Evolutionary conservation across 2,113 vertebrate genomes (phyloP), one percentile per base, ranked within the genome.

Genomic region (Melanocharis versteri): DNA sequence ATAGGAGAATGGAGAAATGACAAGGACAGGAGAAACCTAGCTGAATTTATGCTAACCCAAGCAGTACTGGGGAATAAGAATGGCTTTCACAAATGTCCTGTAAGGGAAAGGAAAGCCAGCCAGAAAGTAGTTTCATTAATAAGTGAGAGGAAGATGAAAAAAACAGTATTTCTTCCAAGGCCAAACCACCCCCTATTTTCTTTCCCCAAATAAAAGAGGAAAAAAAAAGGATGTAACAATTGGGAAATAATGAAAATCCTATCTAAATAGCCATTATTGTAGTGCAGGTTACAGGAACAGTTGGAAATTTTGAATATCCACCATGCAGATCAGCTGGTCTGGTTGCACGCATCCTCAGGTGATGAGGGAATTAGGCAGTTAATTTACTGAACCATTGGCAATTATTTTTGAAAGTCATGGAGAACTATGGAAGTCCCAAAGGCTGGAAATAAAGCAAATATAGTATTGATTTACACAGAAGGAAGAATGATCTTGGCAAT

Each of bases 331-430:
- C 45, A 65, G 62, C 78, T 72, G 40, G 13, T 87, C 45, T 77
- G 33, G 66, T 62, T 95, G 42, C 62, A 50, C 42, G 91, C 66
- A 88, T 85, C 70, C 50, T 90, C 61, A 89, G 79, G 87, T 88
- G 70, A 91, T 83, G 82, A 96, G 87, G 87, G 93, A 96, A 95
- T 96, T 91, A 96, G 70, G 39, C 71, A 90, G 76, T 94, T 96
- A 94, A 96, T 96, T 95, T 96, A 91, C 90, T 83, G 89, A 95
- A 80, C 70, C 79, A 85, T 66, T 95, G 90, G 84, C 78, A 95
- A 96, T 96, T 95, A 95, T 96, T 91, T 96, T 91, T 96, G 90
- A 97, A 96, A 97, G 89, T 94, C 93, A 66, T 91, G 62, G 89
- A 94, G 91, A 95, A 82, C 87, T 91, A 69, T 83, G 89, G 70